Evolutionary conservation across 2,888 invertebrate species (phyloP).

Genomic region (Graphium colonna): DNA sequence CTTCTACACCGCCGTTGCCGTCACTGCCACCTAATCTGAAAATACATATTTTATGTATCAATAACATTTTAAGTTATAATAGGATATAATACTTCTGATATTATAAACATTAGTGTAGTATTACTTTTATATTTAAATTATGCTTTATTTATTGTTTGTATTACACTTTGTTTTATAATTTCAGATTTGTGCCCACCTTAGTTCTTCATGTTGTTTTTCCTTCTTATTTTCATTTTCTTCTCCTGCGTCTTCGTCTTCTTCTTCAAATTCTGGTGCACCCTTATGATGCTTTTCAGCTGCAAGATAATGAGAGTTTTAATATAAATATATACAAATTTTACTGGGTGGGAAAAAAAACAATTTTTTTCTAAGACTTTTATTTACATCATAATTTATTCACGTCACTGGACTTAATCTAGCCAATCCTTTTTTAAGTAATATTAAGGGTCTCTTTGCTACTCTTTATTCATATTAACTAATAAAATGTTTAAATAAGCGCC

Average conservation of each 20-base stretch:
- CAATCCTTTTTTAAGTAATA: no score
- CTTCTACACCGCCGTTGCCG: constrained; percentile 68
- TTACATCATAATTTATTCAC: background rate
- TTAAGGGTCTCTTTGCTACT: no score
- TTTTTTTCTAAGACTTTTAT: background rate
- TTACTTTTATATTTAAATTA: no score
- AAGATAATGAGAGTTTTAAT: constrained; percentile 25
- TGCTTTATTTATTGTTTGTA: no score
- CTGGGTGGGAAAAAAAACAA: constrained; percentile 18
- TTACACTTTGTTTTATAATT: background rate
- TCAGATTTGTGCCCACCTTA: constrained; percentile 45
- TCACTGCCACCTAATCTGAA: constrained; percentile 57
- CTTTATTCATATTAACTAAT: no score
- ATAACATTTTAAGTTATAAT: no score
- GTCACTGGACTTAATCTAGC: no score
- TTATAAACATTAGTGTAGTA: no score
- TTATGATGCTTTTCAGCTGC: constrained; percentile 37
- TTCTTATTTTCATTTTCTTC: constrained; percentile 30
- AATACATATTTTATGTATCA: constrained; percentile 17
- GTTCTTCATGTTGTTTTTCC: constrained; percentile 48
- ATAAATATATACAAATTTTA: constrained; percentile 10
- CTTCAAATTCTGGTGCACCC: constrained; percentile 33
- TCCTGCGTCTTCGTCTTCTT: constrained; percentile 32
- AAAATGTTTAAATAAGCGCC: no score
- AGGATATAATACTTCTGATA: no score